Conservation (phyloP, 2,888 invertebrate species). For the Galerucella calmariensis region DNA sequence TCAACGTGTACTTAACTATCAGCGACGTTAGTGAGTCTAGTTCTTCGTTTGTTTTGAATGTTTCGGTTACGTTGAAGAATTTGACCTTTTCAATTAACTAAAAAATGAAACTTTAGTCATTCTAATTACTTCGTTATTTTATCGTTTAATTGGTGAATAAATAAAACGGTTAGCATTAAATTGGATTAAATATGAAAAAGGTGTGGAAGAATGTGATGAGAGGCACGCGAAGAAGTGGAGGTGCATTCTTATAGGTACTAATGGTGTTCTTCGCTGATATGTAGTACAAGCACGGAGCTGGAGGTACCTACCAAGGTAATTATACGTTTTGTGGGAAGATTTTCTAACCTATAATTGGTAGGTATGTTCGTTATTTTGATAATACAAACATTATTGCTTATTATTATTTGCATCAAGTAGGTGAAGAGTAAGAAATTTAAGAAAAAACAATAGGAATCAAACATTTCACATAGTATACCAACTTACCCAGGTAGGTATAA, state of each 20-base stretch:
- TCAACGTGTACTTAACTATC: constrained; percentile 17
- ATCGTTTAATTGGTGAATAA: constrained; percentile 9
- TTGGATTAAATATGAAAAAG: constrained; percentile 22
- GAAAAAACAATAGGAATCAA: too few species aligned
- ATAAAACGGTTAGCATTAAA: constrained; percentile 1
- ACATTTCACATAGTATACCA: too few species aligned
- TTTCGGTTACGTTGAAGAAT: neutral
- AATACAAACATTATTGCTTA: too few species aligned
- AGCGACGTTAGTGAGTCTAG: constrained; percentile 9
- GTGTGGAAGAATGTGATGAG: constrained; percentile 33
- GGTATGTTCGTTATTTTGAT: too few species aligned
- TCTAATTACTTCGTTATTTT: constrained; percentile 11
- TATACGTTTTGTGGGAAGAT: constrained; percentile 20
- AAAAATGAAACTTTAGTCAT: constrained; percentile 7
- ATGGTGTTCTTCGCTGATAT: constrained; percentile 36
- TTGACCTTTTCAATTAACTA: constrained; percentile 21
- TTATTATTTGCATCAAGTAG: too few species aligned
- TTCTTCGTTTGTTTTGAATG: constrained; percentile 30
- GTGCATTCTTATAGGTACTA: constrained; percentile 32
- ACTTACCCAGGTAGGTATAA: too few species aligned
- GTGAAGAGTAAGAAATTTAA: too few species aligned
- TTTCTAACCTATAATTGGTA: constrained; percentile 18
- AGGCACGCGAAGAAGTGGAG: constrained; percentile 38
- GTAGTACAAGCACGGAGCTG: constrained; percentile 38
- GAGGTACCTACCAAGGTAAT: constrained; percentile 42